Base-by-base conservation (phyloP, 1,140 invertebrate species). In the Uloborus diversus region DNA sequence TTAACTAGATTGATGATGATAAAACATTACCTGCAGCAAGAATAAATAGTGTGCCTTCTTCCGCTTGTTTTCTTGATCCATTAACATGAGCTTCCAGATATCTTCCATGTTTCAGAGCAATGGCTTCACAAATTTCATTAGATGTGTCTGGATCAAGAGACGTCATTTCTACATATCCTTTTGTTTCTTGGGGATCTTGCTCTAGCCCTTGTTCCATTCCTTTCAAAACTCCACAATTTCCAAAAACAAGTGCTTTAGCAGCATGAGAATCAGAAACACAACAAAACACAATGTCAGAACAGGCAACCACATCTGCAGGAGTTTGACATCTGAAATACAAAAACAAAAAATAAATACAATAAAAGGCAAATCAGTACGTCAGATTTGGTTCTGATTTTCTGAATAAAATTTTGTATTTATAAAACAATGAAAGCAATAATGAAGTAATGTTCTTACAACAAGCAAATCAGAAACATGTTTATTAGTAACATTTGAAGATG, bases 101-200 rank as follows among this genome's bases (percentile, higher is more conserved):
- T 17, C 94, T 89, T 0, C 96, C 96, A 49, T 96, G 96, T 86
- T 93, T 93, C 4, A 90, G 91, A 75, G 90, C 91, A 82, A 99
- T 94, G 13, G 90, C 90, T 85, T 97, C 94, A 11, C 93, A 92
- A 82, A 98, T 95, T 85, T 98, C 96, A 84, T 94, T 90, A 0
- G 95, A 96, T 0, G 96, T 97, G 84, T 98, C 94, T 0, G 94
- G 91, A 86, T 98, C 96, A 80, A 98, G 94, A 1, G 94, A 93
- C 2, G 96, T 97, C 95, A 99, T 96, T 88, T 98, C 96, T 0
- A 99, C 95, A 86, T 96, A 99, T 53, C 94, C 94, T 86, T 88
- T 89, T 30, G 91, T 91, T 0, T 90, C 86, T 2, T 23, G 1
- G 23, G 17, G 4, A 25, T n/a, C 33, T n/a, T 20, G 25, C 9